A percentile compares a stretch with the other conserved stretches of the same genome.
phyloP scores from a whole-genome alignment of 35 echinoderm and acorn worm species.

The Acanthaster planci region DNA sequence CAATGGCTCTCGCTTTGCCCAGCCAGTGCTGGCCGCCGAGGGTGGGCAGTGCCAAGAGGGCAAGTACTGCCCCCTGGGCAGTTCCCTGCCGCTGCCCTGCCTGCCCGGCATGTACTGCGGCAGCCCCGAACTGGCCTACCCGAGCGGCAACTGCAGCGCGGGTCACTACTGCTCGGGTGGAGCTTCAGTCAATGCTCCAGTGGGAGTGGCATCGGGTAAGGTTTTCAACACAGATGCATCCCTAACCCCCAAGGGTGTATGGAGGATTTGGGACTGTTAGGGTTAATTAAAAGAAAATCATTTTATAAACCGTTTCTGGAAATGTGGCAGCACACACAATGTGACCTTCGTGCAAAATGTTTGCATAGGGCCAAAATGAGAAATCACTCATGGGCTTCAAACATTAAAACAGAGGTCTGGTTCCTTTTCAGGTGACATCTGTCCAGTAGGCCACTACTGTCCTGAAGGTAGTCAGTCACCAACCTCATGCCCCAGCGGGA shows the following conservation, averaged over 20 bases:
- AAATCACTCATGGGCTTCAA: too few species aligned
- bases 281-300: not conserved
- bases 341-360: too few species aligned
- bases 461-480: constrained; percentile 67
- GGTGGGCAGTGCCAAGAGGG: constrained; percentile 78
- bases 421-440: constrained; percentile 73
- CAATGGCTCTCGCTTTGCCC: constrained; percentile 85
- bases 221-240: not conserved
- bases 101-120: constrained; percentile 88
- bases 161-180: constrained; percentile 80
- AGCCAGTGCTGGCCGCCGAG: constrained; percentile 56
- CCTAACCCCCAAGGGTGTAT: too few species aligned
- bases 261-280: not conserved
- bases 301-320: not conserved
- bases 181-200: constrained; percentile 58
- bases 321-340: too few species aligned
- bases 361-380: too few species aligned
- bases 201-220: constrained; percentile 67
- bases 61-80: constrained; percentile 80
- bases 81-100: constrained; percentile 61
- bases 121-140: constrained; percentile 60
- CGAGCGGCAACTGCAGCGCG: constrained; percentile 74
- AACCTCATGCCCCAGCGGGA: constrained; percentile 80
- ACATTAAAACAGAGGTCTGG: not conserved
- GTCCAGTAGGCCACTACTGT: constrained; percentile 95